A percentile compares a stretch with the other conserved stretches of the same genome.
phyloP scores from a whole-genome alignment of 2,113 vertebrate genomes.

The Muscicapa adusta region DNA sequence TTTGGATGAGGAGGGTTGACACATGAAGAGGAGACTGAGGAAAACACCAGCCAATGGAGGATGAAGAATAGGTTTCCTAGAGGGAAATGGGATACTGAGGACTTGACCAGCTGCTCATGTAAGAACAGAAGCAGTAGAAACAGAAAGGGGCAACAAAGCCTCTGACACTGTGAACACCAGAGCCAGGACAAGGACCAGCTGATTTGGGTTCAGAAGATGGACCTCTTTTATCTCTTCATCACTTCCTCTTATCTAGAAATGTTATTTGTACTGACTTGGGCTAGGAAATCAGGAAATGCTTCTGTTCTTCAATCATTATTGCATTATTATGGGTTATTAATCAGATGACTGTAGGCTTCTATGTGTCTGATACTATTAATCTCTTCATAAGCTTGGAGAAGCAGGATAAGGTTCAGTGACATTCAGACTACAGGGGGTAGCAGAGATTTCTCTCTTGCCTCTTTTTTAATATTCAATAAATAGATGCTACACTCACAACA shows the following conservation, averaged over 20 bases:
- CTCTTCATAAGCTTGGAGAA: neutral
- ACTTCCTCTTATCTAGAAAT: neutral
- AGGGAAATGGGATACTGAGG: neutral
- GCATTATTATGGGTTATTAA: neutral
- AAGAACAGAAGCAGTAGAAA: neutral
- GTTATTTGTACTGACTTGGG: neutral
- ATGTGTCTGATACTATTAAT: neutral
- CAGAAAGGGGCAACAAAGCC: neutral
- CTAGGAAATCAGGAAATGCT: neutral
- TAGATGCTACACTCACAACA: neutral
- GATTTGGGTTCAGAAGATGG: neutral
- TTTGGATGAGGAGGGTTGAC: neutral
- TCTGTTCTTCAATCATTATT: neutral
- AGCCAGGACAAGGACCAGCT: neutral
- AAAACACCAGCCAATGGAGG: neutral
- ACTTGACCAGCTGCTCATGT: neutral
- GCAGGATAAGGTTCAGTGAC: neutral
- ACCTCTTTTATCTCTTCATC: neutral
- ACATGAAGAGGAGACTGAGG: neutral
- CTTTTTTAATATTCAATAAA: neutral
- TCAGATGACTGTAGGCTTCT: neutral
- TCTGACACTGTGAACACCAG: neutral
- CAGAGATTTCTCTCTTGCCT: neutral
- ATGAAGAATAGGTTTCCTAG: neutral
- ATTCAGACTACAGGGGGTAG: neutral